Evolutionary conservation across 64 coral and sea anemone genomes (phyloP).

Genomic region (Stichodactyla mertensii): DNA sequence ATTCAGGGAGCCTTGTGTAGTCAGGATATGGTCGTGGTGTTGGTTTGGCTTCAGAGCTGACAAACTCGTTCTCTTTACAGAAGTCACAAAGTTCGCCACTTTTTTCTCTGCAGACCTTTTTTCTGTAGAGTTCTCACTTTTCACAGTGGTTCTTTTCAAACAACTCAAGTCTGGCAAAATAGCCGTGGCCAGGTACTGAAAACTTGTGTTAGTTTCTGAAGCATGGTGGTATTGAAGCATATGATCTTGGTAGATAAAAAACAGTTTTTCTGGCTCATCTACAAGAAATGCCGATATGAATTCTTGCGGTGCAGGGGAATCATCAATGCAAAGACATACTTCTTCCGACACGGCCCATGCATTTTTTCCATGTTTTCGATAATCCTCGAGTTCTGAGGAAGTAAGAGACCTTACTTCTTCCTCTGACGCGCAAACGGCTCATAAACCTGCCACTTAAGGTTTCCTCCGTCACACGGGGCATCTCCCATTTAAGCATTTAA

Average conservation of each 20-base stretch:
- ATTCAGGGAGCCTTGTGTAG: constrained; percentile 45
- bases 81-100: constrained; percentile 46
- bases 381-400: too few species aligned
- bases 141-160: constrained; percentile 41
- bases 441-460: too few species aligned
- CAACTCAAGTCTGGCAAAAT: constrained; percentile 46
- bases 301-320: constrained; percentile 29
- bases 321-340: constrained; percentile 40
- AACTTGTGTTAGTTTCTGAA: constrained; percentile 37
- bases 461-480: too few species aligned
- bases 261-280: constrained; percentile 32
- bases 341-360: constrained; percentile 38
- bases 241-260: constrained; percentile 47
- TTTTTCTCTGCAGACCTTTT: constrained; percentile 52
- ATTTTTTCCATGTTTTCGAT: constrained; percentile 54
- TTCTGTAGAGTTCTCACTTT: constrained; percentile 38
- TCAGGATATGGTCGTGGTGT: constrained; percentile 45
- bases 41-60: constrained; percentile 52
- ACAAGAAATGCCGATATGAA: constrained; percentile 45
- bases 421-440: too few species aligned
- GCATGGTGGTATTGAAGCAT: constrained; percentile 40
- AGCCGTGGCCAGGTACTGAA: constrained; percentile 34
- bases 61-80: constrained; percentile 33
- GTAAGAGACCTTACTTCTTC: too few species aligned
- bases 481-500: too few species aligned